These are phyloP conservation scores for Chloroclysta siterata DNA, from an alignment of 2,888 invertebrate genomes.

Conservation along the genomic window DNA sequence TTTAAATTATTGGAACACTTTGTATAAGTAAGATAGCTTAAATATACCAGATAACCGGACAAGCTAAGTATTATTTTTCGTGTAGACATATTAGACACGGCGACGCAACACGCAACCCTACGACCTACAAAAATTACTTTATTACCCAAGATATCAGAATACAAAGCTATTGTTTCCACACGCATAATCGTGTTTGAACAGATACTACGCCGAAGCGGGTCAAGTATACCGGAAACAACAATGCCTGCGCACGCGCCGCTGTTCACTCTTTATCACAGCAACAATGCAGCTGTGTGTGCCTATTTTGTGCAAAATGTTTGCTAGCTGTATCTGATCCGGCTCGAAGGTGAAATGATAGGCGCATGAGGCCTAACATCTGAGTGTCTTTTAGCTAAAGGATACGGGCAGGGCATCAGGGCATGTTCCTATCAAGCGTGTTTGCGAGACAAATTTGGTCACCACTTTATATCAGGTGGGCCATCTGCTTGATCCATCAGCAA, in stretches of 20 bases:
- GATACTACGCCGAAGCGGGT: slow-evolving; percentile 69
- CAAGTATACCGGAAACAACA: slow-evolving; percentile 79
- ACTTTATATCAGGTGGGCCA: no score
- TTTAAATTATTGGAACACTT: no score
- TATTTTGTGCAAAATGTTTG: slow-evolving; percentile 40
- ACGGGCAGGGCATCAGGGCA: no score
- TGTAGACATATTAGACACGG: no score
- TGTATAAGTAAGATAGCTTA: no score
- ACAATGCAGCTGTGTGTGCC: slow-evolving; percentile 54
- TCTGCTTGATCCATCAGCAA: no score
- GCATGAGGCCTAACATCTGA: no score
- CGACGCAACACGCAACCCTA: not conserved
- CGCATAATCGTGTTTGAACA: slow-evolving; percentile 47
- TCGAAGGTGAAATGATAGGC: not conserved
- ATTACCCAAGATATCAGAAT: slow-evolving; percentile 35
- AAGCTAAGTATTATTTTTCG: no score
- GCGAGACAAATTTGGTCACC: no score
- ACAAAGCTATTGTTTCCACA: slow-evolving; percentile 47
- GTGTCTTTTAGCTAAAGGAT: no score
- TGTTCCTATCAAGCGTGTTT: no score
- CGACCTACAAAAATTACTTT: slow-evolving; percentile 36
- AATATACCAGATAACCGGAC: no score
- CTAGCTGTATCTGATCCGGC: slow-evolving; percentile 19
- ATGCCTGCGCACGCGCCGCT: slow-evolving; percentile 67
- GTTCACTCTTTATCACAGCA: slow-evolving; percentile 65